Percentiles rank a stretch among this genome's conserved stretches.
phyloP scores from a whole-genome alignment of 2,797 vertebrate genomes.

The Tragopan temminckii region DNA sequence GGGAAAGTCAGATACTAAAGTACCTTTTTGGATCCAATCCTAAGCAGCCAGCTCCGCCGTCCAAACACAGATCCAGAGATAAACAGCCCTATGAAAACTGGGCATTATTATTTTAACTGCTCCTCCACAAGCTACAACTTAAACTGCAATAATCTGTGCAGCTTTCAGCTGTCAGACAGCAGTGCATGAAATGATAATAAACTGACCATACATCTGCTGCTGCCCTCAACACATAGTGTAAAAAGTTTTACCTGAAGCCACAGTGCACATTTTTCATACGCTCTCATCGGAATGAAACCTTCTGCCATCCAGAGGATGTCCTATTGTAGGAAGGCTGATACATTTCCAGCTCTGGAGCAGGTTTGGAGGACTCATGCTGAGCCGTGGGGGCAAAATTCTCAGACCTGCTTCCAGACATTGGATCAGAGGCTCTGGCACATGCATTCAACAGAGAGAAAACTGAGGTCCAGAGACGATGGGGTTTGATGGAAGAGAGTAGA shows the following conservation, averaged over 20 bases:
- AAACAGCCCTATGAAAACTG: slow-evolving; percentile 32
- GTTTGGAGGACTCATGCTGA: background rate
- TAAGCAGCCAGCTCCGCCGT: slow-evolving; percentile 47
- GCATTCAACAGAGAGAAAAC: background rate
- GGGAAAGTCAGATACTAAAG: slow-evolving; percentile 52
- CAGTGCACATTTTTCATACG: background rate
- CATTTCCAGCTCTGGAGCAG: background rate
- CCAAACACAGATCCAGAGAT: slow-evolving; percentile 42
- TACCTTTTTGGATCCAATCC: slow-evolving; percentile 64
- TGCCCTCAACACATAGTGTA: slow-evolving; percentile 9
- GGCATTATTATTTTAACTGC: slow-evolving; percentile 46
- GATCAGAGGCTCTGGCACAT: background rate
- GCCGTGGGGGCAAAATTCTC: background rate
- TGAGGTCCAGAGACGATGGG: background rate
- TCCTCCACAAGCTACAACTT: slow-evolving; percentile 33
- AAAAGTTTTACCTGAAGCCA: slow-evolving; percentile 13
- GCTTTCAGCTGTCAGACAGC: background rate
- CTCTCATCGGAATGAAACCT: background rate
- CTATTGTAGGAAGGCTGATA: background rate
- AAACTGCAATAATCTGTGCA: background rate
- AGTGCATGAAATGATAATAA: background rate
- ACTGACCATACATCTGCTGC: background rate
- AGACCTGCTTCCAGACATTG: background rate
- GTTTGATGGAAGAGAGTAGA: background rate
- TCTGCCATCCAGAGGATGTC: background rate